Base-by-base conservation (phyloP, 2,888 invertebrate species). In the Chymomyza amoena region DNA sequence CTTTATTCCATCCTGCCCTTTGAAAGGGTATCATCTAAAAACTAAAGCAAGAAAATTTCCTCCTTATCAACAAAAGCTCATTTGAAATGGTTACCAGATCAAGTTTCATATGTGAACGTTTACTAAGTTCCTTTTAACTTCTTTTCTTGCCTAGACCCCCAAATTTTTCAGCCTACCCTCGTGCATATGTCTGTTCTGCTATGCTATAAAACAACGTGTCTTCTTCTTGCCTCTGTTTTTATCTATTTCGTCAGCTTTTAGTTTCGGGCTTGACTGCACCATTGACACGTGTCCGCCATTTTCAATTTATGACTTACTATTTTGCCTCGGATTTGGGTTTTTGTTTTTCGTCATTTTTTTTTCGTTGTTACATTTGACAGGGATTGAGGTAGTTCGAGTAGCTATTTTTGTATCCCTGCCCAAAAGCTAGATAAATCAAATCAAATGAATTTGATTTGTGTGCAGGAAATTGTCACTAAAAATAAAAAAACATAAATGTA, bases 281-380 rank as follows among this genome's bases (percentile, higher is more conserved):
- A 57, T 61, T 62, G 77, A 68, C 75, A 71, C 78, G 70, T 79
- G 79, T 64, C 66, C 70, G 74, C 66, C 78, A 71, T 80, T 85
- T 74, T 72, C 83, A 80, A 84, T 81, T 81, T 84, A 81, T 81
- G 78, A 45, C 76, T 64, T 66, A 72, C 80, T 72, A 78, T 81
- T 78, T 66, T 66, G 70, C 70, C 75, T 64, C 32, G 69, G 75
- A 69, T 69, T 76, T 81, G 61, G 15, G 15, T 68, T 69, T 69
- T 57, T 51, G 32, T 56, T 28, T 32, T 32, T 32, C 4, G 25
- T 32, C 0, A n/a, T 6, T 6, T 32, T 32, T 9, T 6, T 18
- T 16, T 54, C 52, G 16, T 16, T 7, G n/a, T 13, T n/a, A 20
- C 51, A 16, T 16, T 4, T 18, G 54, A 54, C 54, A 54, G 54